Conservation (phyloP, 2,888 invertebrate species). For the Scaptodrosophila latifasciaeformis region DNA sequence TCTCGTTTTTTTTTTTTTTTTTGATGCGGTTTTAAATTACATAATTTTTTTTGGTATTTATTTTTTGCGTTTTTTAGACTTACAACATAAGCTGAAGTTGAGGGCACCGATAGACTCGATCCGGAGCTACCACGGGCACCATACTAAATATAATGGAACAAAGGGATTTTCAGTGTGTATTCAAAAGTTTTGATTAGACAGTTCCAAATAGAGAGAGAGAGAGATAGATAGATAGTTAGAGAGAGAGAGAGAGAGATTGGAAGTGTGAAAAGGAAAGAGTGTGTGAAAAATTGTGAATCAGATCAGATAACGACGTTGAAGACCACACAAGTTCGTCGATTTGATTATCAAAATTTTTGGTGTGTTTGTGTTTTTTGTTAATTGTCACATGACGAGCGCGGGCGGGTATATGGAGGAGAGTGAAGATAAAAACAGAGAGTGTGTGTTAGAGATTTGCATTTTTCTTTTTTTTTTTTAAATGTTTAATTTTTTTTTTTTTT, state of each 20-base stretch:
- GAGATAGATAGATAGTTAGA: no score
- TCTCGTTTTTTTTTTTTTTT: constrained; percentile 11
- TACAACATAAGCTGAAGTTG: constrained; percentile 82
- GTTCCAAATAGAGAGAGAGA: no score
- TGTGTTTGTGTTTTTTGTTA: constrained; percentile 11
- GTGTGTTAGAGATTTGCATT: constrained; percentile 52
- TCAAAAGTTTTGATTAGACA: no score
- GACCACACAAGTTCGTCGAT: no score
- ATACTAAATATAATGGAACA: no score
- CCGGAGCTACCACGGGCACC: constrained; percentile 82
- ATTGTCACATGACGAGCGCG: not conserved
- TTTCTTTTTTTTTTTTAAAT: constrained; percentile 5
- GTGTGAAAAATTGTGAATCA: no score
- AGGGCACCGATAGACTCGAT: constrained; percentile 90
- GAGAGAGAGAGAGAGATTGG: constrained; percentile 21
- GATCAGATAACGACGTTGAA: constrained; percentile 42
- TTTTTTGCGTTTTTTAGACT: constrained; percentile 76
- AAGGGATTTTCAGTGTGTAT: no score
- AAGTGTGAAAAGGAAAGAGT: constrained; percentile 24
- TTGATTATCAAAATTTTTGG: no score
- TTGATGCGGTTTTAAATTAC: not conserved
- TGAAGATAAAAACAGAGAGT: constrained; percentile 58
- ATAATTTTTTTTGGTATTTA: not conserved
- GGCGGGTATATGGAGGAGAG: constrained; percentile 33
- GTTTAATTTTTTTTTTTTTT: constrained; percentile 12